Evolutionary conservation across 2,888 invertebrate genomes (phyloP), one percentile per base, ranked within the genome.

Genomic region (Nymphalis urticae): DNA sequence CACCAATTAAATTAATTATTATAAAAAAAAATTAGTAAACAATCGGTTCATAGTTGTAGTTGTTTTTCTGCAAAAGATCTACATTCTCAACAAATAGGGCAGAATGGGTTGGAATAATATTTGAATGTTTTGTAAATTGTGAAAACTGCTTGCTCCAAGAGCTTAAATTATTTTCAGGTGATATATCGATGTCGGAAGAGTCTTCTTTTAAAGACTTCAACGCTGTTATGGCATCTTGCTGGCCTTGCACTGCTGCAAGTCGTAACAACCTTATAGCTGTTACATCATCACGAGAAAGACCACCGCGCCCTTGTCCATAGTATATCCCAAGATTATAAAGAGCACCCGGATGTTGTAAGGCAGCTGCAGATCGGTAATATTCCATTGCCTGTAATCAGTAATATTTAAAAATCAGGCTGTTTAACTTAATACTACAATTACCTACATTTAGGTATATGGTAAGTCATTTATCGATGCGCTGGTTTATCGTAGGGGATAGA

Each of bases 261-360:
- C 94, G 93, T 54, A 94, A 85, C 59, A 93, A 80, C 19, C 93
- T 85, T 2, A 87, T 85, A 1, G 95, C 95, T 21, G 84, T 92
- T n/a, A 84, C 81, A 8, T 83, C 79, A 78, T 95, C 92, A 17
- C 87, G 81, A 8, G 86, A 75, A 1, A 95, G 84, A 0, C 94
- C 95, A 17, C 95, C 95, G 72, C 93, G 86, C 0, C 95, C 95
- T 79, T 95, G 95, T 2, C 95, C 94, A 80, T 95, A 94, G 78
- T 94, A 94, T 61, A 96, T 92, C 3, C 95, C 95, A 64, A 96
- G 90, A 80, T 96, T 96, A 81, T 95, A 96, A 77, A 95, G 90
- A 0, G 96, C 95, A 72, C 93, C 93, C 2, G 94, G 90, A 79
- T 96, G 95, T 48, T 95, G 94, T 63, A 92, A 83, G 13, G 94